These are phyloP conservation scores for Latrodectus geometricus DNA, from an alignment of 1,140 invertebrate genomes.

Conservation along the genomic window DNA sequence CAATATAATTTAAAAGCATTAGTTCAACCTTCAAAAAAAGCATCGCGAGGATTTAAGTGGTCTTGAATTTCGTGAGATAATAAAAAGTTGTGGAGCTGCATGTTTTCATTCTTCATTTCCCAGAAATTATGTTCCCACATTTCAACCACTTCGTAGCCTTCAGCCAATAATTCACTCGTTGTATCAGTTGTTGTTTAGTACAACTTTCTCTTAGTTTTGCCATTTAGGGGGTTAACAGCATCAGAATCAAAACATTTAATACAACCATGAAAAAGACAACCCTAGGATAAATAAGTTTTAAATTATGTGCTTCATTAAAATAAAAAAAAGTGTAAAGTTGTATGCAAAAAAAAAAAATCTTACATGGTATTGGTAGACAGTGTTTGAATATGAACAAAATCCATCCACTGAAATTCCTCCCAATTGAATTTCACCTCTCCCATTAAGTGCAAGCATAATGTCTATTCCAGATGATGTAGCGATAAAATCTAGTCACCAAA, in stretches of 20 bases:
- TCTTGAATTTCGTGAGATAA: too few species aligned
- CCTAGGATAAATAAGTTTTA: background rate
- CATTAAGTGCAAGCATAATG: slow-evolving; percentile 14
- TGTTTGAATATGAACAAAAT: slow-evolving; percentile 6
- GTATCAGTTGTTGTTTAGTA: background rate
- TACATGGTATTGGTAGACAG: slow-evolving; percentile 1
- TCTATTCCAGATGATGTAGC: background rate
- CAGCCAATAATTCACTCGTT: background rate
- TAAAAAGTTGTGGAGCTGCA: too few species aligned
- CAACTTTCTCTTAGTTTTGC: background rate
- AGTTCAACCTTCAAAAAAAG: slow-evolving; percentile 3
- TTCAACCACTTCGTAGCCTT: too few species aligned
- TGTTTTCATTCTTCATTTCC: too few species aligned
- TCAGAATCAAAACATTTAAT: too few species aligned
- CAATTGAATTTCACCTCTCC: background rate
- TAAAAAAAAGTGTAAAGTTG: background rate
- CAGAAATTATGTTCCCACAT: too few species aligned
- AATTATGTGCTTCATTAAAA: too few species aligned
- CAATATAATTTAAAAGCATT: slow-evolving; percentile 15
- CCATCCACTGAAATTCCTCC: slow-evolving; percentile 9
- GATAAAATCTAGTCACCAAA: background rate
- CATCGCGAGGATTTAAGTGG: background rate
- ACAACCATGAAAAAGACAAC: slow-evolving; percentile 21
- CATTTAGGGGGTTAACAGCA: background rate
- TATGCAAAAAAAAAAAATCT: background rate